These are phyloP conservation scores for Caenorhabditis angaria DNA, from an alignment of 2,888 invertebrate species.

Conservation along the genomic window DNA sequence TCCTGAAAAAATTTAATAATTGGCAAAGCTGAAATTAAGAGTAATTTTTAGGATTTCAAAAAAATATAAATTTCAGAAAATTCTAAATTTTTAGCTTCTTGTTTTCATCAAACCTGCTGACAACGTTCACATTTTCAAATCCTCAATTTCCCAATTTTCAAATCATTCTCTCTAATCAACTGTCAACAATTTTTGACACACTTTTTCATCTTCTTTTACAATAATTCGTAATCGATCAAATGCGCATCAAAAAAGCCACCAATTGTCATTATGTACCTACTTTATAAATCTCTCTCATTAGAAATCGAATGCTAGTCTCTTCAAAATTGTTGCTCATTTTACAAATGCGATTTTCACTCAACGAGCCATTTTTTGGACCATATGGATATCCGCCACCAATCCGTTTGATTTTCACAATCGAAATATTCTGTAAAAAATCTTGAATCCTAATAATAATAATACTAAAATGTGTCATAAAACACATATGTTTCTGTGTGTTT, in stretches of 20 bases:
- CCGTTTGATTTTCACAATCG: constrained; percentile 18
- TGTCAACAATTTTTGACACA: too few species aligned
- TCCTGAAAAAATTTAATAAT: background rate
- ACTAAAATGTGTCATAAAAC: constrained; percentile 6
- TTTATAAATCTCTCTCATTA: constrained; percentile 5
- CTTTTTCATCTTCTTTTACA: too few species aligned
- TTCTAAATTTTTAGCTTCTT: too few species aligned
- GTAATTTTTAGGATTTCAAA: too few species aligned
- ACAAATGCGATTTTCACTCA: constrained; percentile 3
- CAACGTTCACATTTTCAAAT: too few species aligned
- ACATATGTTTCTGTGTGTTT: background rate
- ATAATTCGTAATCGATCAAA: too few species aligned
- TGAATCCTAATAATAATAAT: background rate
- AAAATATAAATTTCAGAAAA: too few species aligned
- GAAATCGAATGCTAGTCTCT: background rate
- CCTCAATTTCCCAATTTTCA: too few species aligned
- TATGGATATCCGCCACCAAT: constrained; percentile 38
- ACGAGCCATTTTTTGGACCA: constrained; percentile 22
- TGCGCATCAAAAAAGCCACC: too few species aligned
- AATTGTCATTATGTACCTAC: background rate
- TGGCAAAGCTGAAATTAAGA: background rate
- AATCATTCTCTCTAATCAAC: too few species aligned
- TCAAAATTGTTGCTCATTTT: background rate
- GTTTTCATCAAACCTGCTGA: too few species aligned
- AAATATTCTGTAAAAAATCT: constrained; percentile 14